These are phyloP conservation scores for Epistrophe eligans DNA, from an alignment of 2,888 invertebrate species.

Conservation along the genomic window DNA sequence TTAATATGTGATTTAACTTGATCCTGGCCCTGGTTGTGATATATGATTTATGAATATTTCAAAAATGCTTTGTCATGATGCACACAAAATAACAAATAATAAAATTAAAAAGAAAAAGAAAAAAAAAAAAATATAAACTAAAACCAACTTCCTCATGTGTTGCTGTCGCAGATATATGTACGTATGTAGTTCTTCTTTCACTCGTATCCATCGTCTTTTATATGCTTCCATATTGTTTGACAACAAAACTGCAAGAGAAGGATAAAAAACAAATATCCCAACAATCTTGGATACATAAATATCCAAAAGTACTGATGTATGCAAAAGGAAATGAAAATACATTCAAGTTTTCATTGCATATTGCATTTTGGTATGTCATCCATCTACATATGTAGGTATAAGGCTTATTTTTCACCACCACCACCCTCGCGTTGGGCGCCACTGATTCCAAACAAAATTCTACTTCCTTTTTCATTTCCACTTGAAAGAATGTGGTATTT, in stretches of 20 bases:
- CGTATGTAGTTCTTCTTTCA: constrained; percentile 13
- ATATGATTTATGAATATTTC: constrained; percentile 23
- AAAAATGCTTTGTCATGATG: constrained; percentile 14
- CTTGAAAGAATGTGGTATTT: constrained; percentile 45
- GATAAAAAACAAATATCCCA: constrained; percentile 5
- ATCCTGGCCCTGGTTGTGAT: background rate
- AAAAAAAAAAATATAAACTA: background rate
- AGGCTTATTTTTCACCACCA: constrained; percentile 1
- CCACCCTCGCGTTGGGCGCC: constrained; percentile 11
- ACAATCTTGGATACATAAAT: background rate
- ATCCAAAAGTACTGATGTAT: constrained; percentile 12
- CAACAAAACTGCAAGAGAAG: background rate
- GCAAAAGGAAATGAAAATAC: constrained; percentile 55
- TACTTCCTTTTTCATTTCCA: constrained; percentile 49
- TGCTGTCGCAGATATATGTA: background rate
- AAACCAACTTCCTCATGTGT: constrained; percentile 3
- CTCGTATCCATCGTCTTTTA: background rate
- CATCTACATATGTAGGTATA: background rate
- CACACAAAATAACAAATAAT: constrained; percentile 18
- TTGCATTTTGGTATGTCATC: constrained; percentile 36
- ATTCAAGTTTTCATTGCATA: constrained; percentile 57
- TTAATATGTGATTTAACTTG: background rate
- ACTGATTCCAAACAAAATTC: constrained; percentile 8
- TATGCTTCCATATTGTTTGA: constrained; percentile 21
- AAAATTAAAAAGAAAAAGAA: background rate